Base-by-base conservation (phyloP, 1,140 invertebrate genomes). In the Camponotus pennsylvanicus region DNA sequence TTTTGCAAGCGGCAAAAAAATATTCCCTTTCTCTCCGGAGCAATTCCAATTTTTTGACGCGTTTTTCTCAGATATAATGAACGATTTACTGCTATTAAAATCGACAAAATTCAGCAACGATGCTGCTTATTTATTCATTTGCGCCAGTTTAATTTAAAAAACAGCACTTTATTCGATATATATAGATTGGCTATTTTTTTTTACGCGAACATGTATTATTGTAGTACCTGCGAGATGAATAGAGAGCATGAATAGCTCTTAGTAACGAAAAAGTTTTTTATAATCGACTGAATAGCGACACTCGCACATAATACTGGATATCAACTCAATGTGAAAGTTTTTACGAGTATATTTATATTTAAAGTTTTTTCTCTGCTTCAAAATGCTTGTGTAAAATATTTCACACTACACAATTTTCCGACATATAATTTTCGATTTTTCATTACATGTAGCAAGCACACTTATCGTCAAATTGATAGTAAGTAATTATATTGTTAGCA, bases 221-320 rank as follows among this genome's bases (percentile, higher is more conserved):
- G n/a, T 11, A 9, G 15, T 67, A 45, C 4, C 7, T 52, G 13
- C 7, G 52, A 18, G 78, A 70, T 32, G 45, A 57, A 21, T 71
- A 18, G 49, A 37, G 45, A 27, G 69, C 37, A 57, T 27, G 49
- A 59, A 73, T 82, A 61, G 13, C 18, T 1, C 27, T 73, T 11
- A 21, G 32, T 73, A 27, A 42, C 7, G 18, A 71, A 80, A 80
- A 73, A 73, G 37, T 73, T 73, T 73, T 73, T 71, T 73, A 67
- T 55, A 71, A 82, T 82, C 18, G 40, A 42, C 27, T 82, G 79
- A 82, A 82, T 82, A 82, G 34, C 52, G 21, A 45, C 32, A 82
- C 37, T 69, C 34, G 1, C 11, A 52, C 49, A 52, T 18, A 52
- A 52, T 18, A 18, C 15, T 40, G 37, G 0, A 57, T 55, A 79